Evolutionary conservation across 2,113 vertebrate species (phyloP), one percentile per base, ranked within the genome.

Genomic region (Saimiri boliviensis): DNA sequence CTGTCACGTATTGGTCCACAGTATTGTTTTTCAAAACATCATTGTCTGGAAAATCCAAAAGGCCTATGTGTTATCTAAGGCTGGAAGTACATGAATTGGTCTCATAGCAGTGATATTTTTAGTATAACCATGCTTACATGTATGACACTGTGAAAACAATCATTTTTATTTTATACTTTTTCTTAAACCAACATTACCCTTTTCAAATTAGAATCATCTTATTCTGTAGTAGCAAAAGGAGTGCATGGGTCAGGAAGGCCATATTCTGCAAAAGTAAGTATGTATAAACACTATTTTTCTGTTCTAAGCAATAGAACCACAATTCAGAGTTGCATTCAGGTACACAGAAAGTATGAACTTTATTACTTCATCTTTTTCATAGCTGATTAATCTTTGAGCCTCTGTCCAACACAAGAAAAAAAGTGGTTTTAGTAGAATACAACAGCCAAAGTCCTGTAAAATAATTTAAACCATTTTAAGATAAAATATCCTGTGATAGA

Each of bases 381-480:
- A 94, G 13, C 35, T 85, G 2, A 96, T 96, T 88, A 58, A 63
- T 91, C 76, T 74, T 74, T 79, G 68, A 37, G 25, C 37, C 19
- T 83, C 49, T 16, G 66, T 11, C 45, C 40, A 92, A 76, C 25
- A 91, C 56, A 86, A 54, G 4, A 32, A 93, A 82, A 82, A 94
- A 82, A 47, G 14, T 25, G 35, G 2, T 3, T 32, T 81, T 68
- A 73, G 16, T 54, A 58, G 32, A 91, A 70, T 63, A 58, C 5
- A 56, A 73, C 66, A 91, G 35, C 63, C 52, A 77, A n/a, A 77
- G 45, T 58, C 6, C 25, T 82, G 16, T 85, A 19, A 45, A 82
- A 89, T 86, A 76, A 85, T 74, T 88, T 96, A 88, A 82, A 66
- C 2, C 80, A 37, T 81, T 84, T 92, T 86, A 81, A 97, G 47